phyloP scores from a whole-genome alignment of 2,797 vertebrate genomes.

The Anguilla obscura region DNA sequence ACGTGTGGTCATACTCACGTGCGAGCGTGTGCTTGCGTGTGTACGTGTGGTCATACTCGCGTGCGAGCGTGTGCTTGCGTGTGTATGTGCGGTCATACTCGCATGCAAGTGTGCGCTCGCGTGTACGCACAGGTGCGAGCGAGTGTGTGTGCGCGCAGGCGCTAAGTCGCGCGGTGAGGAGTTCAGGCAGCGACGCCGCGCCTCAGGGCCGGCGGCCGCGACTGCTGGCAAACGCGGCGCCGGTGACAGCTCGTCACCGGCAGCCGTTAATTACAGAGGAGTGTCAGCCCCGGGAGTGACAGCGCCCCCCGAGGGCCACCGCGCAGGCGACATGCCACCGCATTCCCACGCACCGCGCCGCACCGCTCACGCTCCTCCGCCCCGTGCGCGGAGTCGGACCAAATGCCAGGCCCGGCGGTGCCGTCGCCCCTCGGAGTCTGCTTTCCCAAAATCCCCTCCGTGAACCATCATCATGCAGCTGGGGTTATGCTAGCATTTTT shows the following conservation, averaged over 20 bases:
- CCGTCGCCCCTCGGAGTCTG: not conserved
- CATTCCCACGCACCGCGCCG: slow-evolving; percentile 12
- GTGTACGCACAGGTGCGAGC: not conserved
- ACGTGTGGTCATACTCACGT: not conserved
- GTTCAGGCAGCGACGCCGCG: not conserved
- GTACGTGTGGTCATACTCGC: not conserved
- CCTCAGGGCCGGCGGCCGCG: not conserved
- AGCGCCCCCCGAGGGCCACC: slow-evolving; percentile 39
- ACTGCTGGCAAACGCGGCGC: slow-evolving; percentile 2
- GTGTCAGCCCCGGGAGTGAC: slow-evolving; percentile 29
- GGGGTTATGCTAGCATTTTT: not conserved
- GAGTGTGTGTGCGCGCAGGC: not conserved
- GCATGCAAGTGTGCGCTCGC: too few relatives aligned
- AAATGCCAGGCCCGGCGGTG: not conserved
- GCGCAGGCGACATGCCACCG: slow-evolving; percentile 36
- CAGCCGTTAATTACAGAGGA: slow-evolving; percentile 40
- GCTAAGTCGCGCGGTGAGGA: not conserved
- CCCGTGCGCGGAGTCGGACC: not conserved
- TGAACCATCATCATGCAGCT: not conserved
- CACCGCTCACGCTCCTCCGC: not conserved
- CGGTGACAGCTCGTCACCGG: slow-evolving; percentile 23
- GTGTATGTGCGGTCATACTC: too few relatives aligned
- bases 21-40: not conserved
- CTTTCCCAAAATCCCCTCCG: not conserved
- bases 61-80: too few relatives aligned